Conservation (phyloP, 2,888 invertebrate genomes). For the Caenorhabditis imperialis region DNA sequence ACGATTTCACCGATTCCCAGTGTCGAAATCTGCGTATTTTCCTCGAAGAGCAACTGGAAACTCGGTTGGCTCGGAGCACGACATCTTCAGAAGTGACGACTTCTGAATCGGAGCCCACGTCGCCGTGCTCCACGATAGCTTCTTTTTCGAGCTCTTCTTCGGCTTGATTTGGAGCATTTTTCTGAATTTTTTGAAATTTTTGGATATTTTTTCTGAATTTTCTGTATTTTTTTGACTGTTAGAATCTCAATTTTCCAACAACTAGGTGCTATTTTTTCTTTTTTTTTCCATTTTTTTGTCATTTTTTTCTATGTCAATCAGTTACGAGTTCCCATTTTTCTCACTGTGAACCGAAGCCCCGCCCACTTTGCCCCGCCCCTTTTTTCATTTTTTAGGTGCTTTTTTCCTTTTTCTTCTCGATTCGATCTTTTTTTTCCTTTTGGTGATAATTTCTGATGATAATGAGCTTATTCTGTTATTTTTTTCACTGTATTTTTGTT, state of each 20-base stretch:
- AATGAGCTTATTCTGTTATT: not conserved
- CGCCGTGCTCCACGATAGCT: constrained; percentile 18
- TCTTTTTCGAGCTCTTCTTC: constrained; percentile 1
- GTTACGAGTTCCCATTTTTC: not conserved
- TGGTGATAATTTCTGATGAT: not conserved
- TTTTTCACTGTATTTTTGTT: constrained; percentile 6
- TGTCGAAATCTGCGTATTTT: constrained; percentile 63
- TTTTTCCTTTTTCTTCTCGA: not conserved
- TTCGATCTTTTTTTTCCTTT: constrained; percentile 23
- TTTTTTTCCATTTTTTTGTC: not conserved
- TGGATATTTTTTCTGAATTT: too few species aligned
- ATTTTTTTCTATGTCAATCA: not conserved
- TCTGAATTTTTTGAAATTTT: too few species aligned
- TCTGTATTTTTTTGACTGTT: not conserved
- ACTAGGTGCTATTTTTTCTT: not conserved
- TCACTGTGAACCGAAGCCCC: too few species aligned
- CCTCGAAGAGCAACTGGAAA: constrained; percentile 61
- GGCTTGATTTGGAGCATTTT: too few species aligned
- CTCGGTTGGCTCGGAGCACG: constrained; percentile 9
- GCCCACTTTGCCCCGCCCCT: not conserved
- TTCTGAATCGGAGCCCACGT: constrained; percentile 4
- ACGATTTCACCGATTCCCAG: constrained; percentile 61
- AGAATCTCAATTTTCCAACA: not conserved
- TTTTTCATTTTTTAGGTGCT: not conserved
- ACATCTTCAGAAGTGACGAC: not conserved